Evolutionary conservation across 2,888 invertebrate genomes (phyloP), one percentile per base, ranked within the genome.

Genomic region (Allacma fusca): DNA sequence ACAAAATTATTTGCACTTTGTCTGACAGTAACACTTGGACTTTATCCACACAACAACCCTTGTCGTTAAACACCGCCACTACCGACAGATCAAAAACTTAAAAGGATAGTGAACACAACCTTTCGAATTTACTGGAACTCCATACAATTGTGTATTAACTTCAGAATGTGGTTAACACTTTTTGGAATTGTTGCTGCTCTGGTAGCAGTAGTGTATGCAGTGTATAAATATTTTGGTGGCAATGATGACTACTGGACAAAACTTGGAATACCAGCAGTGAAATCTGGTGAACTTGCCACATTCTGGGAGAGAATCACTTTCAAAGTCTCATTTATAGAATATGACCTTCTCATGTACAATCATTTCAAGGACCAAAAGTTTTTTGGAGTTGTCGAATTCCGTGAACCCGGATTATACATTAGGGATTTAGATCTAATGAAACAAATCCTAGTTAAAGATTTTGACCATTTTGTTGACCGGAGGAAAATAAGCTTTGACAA

Each of bases 381-480:
- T 57, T 24, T 16, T 34, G 75, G 75, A 1, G 21, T 28, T 13
- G 28, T 59, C 0, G 69, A 75, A 28, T 12, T 69, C 23, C n/a
- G 50, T 1, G 13, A 23, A 12, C 57, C 79, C 19, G 26, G 34
- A 7, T 71, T 77, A 1, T 64, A 50, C 13, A 24, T 80, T 7
- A 70, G 40, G n/a, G 80, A 81, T 62, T 79, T 79, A 29, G 80
- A 79, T 0, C 73, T 81, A 59, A 57, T 78, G 16, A 76, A 74
- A 26, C 44, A 73, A 16, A 75, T 81, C 29, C 71, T 68, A 16
- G 76, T 81, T 19, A 80, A 80, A 73, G 81, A 82, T 70, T 81
- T 80, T 69, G 76, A 82, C 13, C 67, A 78, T 67, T 81, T 77
- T 62, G 73, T 24, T 13, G 76, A 76, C 19, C 29, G 73, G 1